These are phyloP conservation scores for Palythoa caribaeorum DNA, from an alignment of 92 coral and sea anemone species.

Conservation along the genomic window DNA sequence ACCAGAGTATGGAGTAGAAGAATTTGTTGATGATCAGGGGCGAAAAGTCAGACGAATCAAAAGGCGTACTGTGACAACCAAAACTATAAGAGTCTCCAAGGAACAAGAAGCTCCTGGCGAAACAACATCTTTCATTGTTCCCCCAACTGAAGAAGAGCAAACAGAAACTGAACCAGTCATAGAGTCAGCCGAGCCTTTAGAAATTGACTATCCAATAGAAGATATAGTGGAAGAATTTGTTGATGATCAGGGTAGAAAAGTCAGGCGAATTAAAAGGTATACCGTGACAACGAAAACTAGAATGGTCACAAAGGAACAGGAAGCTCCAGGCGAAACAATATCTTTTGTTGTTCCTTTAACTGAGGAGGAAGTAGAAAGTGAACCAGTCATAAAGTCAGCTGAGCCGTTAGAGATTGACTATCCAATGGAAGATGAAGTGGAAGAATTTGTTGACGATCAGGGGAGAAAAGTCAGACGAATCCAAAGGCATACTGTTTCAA, in stretches of 20 bases:
- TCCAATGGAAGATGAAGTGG: slow-evolving; percentile 51
- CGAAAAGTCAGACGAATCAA: slow-evolving; percentile 60
- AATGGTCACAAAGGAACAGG: slow-evolving; percentile 20
- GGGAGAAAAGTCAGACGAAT: slow-evolving; percentile 43
- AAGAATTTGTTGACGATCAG: slow-evolving; percentile 45
- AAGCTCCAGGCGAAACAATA: not conserved
- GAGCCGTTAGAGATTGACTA: not conserved
- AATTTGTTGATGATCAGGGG: slow-evolving; percentile 74
- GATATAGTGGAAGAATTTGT: slow-evolving; percentile 68
- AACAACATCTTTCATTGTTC: not conserved
- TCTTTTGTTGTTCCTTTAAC: not conserved
- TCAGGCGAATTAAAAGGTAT: slow-evolving; percentile 45
- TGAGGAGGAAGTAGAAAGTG: not conserved
- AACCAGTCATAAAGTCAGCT: slow-evolving; percentile 4
- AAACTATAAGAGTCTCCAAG: slow-evolving; percentile 33
- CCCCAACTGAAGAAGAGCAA: slow-evolving; percentile 12
- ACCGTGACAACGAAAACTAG: slow-evolving; percentile 48
- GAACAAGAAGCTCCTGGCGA: not conserved
- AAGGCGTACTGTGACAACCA: slow-evolving; percentile 39
- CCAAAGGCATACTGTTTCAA: slow-evolving; percentile 55
- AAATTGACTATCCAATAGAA: not conserved
- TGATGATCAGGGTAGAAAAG: slow-evolving; percentile 72
- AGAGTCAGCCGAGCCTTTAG: not conserved
- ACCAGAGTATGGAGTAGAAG: slow-evolving; percentile 59
- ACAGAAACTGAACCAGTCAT: not conserved